Evolutionary conservation across 1,140 invertebrate genomes (phyloP).

Genomic region (Apis dorsata): DNA sequence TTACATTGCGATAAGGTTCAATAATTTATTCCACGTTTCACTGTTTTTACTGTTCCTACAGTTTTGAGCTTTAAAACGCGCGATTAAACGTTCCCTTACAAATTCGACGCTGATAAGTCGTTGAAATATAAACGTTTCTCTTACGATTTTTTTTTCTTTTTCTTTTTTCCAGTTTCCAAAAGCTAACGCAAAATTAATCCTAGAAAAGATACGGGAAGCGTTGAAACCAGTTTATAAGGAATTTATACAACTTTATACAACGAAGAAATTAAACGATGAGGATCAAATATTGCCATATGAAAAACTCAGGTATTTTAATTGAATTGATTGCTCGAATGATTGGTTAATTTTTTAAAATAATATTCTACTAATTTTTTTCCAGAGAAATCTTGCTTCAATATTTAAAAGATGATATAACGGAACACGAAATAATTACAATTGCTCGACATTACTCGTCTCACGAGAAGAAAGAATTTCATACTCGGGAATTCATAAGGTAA

Average conservation of each 20-base stretch:
- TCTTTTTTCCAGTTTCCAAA: constrained; percentile 83
- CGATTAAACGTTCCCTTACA: background rate
- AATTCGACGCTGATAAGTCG: background rate
- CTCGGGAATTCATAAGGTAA: constrained; percentile 80
- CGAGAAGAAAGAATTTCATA: constrained; percentile 73
- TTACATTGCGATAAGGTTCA: constrained; percentile 85
- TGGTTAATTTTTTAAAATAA: background rate
- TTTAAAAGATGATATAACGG: constrained; percentile 84
- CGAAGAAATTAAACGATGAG: constrained; percentile 73
- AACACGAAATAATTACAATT: constrained; percentile 89
- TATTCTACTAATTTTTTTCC: constrained; percentile 22
- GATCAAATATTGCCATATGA: constrained; percentile 78
- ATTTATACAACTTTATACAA: constrained; percentile 85
- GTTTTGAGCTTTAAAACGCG: background rate
- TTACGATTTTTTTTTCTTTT: constrained; percentile 30
- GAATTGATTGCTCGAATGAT: background rate
- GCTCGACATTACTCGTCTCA: constrained; percentile 82
- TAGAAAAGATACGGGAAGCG: constrained; percentile 85
- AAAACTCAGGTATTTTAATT: constrained; percentile 79
- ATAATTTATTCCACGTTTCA: background rate
- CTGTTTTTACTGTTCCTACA: background rate
- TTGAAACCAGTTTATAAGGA: constrained; percentile 85
- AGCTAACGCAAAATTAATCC: constrained; percentile 84
- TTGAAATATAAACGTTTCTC: constrained; percentile 25
- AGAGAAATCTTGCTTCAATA: constrained; percentile 81